A percentile compares a stretch with the other conserved stretches of the same genome.
These are phyloP conservation scores for Lysandra bellargus DNA, from an alignment of 2,888 invertebrate genomes.

Conservation along the genomic window DNA sequence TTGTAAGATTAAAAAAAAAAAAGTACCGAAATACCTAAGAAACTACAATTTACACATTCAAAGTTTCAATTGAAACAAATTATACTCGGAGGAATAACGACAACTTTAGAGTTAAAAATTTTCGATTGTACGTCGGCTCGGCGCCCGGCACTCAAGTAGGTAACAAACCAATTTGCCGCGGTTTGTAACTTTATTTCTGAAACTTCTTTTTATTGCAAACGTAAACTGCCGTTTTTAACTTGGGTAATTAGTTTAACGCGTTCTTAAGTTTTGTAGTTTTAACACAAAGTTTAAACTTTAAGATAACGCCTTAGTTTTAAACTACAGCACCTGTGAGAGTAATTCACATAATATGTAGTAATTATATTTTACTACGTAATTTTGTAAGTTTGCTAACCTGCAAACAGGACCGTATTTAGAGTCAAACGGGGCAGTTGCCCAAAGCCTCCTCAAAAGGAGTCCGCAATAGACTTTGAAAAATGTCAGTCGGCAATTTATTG, in stretches of 20 bases:
- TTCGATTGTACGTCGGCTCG: neutral
- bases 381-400: too few relatives aligned
- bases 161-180: neutral
- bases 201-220: neutral
- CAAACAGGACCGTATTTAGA: too few relatives aligned
- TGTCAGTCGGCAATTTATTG: too few relatives aligned
- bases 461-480: too few relatives aligned
- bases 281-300: neutral
- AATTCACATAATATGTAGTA: neutral
- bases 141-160: neutral
- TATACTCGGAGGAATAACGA: neutral
- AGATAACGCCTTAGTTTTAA: neutral
- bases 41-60: neutral
- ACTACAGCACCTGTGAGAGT: neutral
- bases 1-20: too few relatives aligned
- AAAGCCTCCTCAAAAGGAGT: too few relatives aligned
- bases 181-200: neutral
- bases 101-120: neutral
- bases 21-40: neutral
- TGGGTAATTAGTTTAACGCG: neutral
- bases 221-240: neutral
- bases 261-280: neutral
- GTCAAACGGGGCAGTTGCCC: too few relatives aligned
- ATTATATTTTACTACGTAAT: neutral
- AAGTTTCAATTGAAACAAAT: neutral